phyloP scores from a whole-genome alignment of 2,113 vertebrate species.

The Semicossyphus pulcher region DNA sequence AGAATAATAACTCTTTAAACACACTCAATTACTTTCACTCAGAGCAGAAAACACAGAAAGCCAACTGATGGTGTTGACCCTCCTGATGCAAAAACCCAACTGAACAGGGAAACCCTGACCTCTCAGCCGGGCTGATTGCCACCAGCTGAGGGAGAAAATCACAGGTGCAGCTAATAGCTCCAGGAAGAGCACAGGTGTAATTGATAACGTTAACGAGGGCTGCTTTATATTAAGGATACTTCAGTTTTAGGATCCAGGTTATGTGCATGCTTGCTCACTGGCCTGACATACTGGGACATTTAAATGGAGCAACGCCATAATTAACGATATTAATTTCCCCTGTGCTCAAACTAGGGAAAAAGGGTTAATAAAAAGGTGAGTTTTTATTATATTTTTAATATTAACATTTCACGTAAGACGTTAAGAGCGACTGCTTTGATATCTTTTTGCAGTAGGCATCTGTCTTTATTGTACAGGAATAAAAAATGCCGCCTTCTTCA shows the following conservation, averaged over 20 bases:
- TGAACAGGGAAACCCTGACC: no score
- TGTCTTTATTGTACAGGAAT: no score
- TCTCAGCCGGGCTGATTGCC: no score
- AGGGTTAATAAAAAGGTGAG: neutral
- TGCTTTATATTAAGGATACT: neutral
- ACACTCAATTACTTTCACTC: no score
- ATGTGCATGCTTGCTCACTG: neutral
- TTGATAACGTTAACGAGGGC: neutral
- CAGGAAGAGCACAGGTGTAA: neutral
- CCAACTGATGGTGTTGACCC: no score
- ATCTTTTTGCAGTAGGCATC: neutral
- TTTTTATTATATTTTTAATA: neutral
- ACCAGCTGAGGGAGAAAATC: no score
- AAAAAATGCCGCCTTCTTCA: no score
- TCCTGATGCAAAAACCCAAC: no score
- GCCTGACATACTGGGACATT: neutral
- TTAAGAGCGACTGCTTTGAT: neutral
- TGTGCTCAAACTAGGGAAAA: neutral
- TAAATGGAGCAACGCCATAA: neutral
- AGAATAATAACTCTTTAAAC: no score
- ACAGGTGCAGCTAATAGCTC: no score
- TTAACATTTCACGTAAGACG: neutral
- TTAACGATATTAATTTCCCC: neutral
- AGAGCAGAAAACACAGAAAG: no score
- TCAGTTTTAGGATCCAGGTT: neutral